Conservation (phyloP, 2,113 vertebrate genomes). For the Heterocephalus glaber region DNA sequence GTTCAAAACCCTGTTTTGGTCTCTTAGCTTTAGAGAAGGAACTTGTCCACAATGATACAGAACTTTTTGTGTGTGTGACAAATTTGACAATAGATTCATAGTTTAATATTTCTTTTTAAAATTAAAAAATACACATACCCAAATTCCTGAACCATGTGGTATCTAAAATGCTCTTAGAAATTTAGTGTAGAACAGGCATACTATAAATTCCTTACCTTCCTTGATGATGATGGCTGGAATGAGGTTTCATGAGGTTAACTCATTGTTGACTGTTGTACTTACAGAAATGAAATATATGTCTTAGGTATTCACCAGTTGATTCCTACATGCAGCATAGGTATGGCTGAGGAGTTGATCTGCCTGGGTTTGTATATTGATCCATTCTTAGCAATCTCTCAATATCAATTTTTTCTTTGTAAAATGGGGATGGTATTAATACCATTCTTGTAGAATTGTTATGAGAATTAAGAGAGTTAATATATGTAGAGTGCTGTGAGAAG, state of each 20-base stretch:
- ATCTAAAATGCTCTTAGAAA: background rate
- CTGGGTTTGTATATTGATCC: background rate
- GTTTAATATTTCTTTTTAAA: background rate
- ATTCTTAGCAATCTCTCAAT: background rate
- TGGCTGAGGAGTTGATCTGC: background rate
- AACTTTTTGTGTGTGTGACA: background rate
- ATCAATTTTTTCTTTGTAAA: background rate
- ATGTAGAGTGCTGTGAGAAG: background rate
- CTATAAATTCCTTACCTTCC: background rate
- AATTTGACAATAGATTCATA: background rate
- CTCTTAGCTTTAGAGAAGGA: constrained; percentile 2
- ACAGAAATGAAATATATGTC: background rate
- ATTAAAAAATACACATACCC: background rate
- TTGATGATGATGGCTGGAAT: background rate
- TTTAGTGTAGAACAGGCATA: background rate
- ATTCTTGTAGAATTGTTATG: background rate
- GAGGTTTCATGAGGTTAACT: background rate
- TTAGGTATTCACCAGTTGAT: background rate
- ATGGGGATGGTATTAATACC: background rate
- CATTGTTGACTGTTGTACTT: background rate
- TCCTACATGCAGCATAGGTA: background rate
- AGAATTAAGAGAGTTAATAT: background rate
- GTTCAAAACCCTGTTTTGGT: constrained; percentile 43
- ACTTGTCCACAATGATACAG: background rate
- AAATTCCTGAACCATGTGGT: background rate